phyloP scores from a whole-genome alignment of 2,888 invertebrate species.

The Synanthedon andrenaeformis region DNA sequence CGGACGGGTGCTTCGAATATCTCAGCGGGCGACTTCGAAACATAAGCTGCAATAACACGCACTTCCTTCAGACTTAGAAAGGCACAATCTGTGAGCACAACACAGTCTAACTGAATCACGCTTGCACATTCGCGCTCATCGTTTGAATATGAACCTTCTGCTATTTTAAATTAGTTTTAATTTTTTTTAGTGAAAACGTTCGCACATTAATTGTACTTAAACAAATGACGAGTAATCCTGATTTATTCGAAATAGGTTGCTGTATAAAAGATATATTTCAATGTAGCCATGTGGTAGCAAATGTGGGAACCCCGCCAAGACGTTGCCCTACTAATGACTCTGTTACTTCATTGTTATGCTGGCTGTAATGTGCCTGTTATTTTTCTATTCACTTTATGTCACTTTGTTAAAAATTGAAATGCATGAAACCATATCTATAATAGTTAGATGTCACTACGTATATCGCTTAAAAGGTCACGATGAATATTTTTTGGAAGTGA shows the following conservation, averaged over 20 bases:
- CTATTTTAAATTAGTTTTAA: background rate
- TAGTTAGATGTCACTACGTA: background rate
- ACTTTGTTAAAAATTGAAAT: too few relatives aligned
- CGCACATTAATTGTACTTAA: background rate
- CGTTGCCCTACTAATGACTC: constrained; percentile 58
- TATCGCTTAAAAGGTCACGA: too few relatives aligned
- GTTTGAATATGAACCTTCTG: background rate
- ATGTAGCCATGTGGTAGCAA: constrained; percentile 62
- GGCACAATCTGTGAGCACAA: constrained; percentile 18
- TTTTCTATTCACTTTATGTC: background rate
- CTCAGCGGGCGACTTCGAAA: constrained; percentile 65
- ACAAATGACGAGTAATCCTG: constrained; percentile 44
- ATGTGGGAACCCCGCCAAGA: constrained; percentile 69
- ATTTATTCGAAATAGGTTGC: constrained; percentile 60
- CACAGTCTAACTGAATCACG: constrained; percentile 15
- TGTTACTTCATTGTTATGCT: constrained; percentile 57
- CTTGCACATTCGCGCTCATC: constrained; percentile 25
- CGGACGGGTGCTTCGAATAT: constrained; percentile 64
- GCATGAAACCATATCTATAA: background rate
- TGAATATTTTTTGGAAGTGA: too few relatives aligned
- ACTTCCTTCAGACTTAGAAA: constrained; percentile 48
- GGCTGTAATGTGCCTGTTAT: constrained; percentile 20
- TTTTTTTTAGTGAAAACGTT: background rate
- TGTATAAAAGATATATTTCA: constrained; percentile 44
- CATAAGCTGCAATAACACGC: constrained; percentile 69